Base-by-base conservation (phyloP, 2,113 vertebrate species). In the Meles meles region DNA sequence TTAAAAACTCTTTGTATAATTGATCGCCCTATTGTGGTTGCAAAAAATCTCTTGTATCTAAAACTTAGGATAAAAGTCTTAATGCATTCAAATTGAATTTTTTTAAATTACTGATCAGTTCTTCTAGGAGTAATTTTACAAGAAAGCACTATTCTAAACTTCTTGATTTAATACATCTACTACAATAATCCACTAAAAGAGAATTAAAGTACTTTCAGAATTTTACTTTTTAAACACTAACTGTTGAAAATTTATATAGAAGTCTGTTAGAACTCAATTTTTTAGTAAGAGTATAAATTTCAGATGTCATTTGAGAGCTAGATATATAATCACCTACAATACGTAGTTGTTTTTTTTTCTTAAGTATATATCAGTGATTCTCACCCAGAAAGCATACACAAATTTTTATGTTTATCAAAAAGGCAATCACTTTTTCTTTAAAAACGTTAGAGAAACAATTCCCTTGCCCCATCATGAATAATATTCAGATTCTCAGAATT, bases 1-100 rank as follows among this genome's bases (percentile, higher is more conserved):
- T 99, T 99, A 98, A 98, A 97, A 98, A 96, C 87, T 97, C 96
- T 98, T 98, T 98, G 91, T 98, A 97, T 98, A 96, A 98, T 98
- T 97, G 96, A 98, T 98, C n/a, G 13, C 97, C 98, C 77, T 95
- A 49, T 84, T 98, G 88, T 98, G 97, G 93, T 98, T 97, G 74
- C 91, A 97, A 69, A 96, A 94, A 94, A 90, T 93, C 3, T 21
- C 96, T 98, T 94, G 92, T 98, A 93, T 96, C 13, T 97, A 98
- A 92, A 94, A 97, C 83, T 71, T 98, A 95, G 63, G 15, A 89
- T 98, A 97, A 98, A 94, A 94, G 88, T 97, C 97, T 98, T 96
- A 96, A 88, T 98, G 92, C 86, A 97, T 98, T 98, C 89, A 96
- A 94, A 97, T 3, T 97, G 95, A 96, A 96, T 96, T 97, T 95